Conservation (phyloP, 2,113 vertebrate species). For the Saguinus imperator region DNA sequence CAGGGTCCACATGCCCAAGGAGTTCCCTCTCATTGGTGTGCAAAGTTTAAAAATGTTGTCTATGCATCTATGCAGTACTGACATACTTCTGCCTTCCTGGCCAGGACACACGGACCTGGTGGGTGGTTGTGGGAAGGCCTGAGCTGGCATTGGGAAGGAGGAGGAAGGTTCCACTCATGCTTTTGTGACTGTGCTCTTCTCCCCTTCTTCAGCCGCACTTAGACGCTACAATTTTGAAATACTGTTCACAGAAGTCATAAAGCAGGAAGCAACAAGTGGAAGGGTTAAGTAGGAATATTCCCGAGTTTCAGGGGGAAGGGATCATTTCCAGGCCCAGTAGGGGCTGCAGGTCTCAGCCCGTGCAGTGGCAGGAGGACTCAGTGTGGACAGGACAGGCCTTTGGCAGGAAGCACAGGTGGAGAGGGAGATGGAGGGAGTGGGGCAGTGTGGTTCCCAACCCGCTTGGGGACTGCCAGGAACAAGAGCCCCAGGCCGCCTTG, state of each 20-base stretch:
- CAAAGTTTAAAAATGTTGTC: neutral
- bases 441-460: rapidly evolving
- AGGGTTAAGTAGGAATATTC: neutral
- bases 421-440: rapidly evolving
- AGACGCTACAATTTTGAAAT: neutral
- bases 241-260: neutral
- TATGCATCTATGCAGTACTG: no score
- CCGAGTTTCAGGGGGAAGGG: neutral
- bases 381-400: rapidly evolving
- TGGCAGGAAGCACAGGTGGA: neutral
- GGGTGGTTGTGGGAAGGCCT: neutral
- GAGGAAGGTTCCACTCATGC: rapidly evolving
- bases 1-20: rapidly evolving
- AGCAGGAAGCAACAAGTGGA: neutral
- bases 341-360: neutral
- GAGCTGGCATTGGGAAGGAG: rapidly evolving
- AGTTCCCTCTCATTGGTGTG: neutral
- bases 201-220: neutral
- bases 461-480: neutral
- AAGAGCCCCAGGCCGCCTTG: neutral
- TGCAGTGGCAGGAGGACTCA: no score
- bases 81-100: no score
- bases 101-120: neutral
- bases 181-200: neutral
- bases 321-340: neutral